Evolutionary conservation across 2,888 invertebrate genomes (phyloP).

Genomic region (Synergus gifuensis): DNA sequence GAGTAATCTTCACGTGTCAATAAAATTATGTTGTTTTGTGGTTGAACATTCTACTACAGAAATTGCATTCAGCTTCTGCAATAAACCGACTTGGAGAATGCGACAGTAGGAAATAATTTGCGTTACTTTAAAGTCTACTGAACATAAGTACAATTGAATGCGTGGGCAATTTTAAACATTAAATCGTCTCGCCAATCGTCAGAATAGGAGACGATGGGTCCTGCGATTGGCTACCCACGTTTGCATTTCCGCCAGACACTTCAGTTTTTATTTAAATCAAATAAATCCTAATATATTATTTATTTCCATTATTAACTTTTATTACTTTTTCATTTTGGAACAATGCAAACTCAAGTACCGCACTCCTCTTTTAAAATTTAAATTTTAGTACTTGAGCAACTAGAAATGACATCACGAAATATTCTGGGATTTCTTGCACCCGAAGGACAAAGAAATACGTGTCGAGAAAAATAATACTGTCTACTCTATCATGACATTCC

Average conservation of each 20-base stretch:
- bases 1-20: neutral
- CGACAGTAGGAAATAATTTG: conserved; percentile 60
- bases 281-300: conserved; percentile 8
- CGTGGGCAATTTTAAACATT: conserved; percentile 69
- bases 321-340: neutral
- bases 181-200: conserved; percentile 66
- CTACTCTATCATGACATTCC: neutral
- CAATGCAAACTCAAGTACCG: neutral
- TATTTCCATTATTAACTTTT: neutral
- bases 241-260: conserved; percentile 60
- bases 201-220: conserved; percentile 64
- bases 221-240: conserved; percentile 65
- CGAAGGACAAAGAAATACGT: conserved; percentile 18
- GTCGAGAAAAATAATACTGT: conserved; percentile 23
- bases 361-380: conserved; percentile 6
- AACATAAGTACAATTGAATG: conserved; percentile 63
- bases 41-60: neutral
- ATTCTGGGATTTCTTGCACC: conserved; percentile 27
- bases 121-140: conserved; percentile 57
- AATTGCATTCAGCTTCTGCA: conserved; percentile 7
- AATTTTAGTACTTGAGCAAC: conserved; percentile 8
- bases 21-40: neutral
- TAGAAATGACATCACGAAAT: conserved; percentile 32
- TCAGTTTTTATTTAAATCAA: neutral
- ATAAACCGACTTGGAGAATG: conserved; percentile 45